Evolutionary conservation across 2,888 invertebrate genomes (phyloP), one percentile per base, ranked within the genome.

Genomic region (Salticus scenicus): DNA sequence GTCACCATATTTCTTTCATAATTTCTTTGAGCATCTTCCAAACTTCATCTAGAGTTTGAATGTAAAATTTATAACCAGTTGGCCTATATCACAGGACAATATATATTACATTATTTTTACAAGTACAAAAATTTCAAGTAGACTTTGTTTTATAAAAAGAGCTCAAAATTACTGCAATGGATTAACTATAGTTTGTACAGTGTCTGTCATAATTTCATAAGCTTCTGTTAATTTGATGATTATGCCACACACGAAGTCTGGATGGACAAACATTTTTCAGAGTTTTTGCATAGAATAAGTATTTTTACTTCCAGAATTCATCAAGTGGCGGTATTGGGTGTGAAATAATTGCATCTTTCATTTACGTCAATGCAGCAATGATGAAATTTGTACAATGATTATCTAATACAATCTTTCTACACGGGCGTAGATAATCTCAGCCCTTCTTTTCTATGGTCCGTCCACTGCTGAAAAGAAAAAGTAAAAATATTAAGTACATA

Each of bases 381-480:
- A 12, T 12, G 2, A 47, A 47, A 2, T 14, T 47, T 17, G 17
- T 47, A 47, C 2, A 12, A 7, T 47, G 2, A 5, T 47, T n/a
- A 12, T n/a, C 47, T 12, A 14, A 17, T 2, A 47, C 12, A 2
- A 51, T 51, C 28, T 64, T 28, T 63, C 78, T 78, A 84, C 42
- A 84, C 84, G 20, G 84, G 84, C 69, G 84, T 84, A 27, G 84
- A 84, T 74, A 84, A 78, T 70, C 84, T 73, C 27, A 84, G 20
- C 10, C 84, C 77, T 84, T 84, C 84, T 74, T 84, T 84, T 70
- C 78, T 84, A 78, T 85, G 84, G 57, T 85, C 84, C 2, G 84
- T 85, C 84, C 84, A 85, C 63, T 85, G 84, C 84, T 85, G 24
- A 10, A 47, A 42, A 28, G 41, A 41, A 1, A 63, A 63, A 28